Evolutionary conservation across 2,888 invertebrate genomes (phyloP), one percentile per base, ranked within the genome.

Genomic region (Dermolepida albohirtum): DNA sequence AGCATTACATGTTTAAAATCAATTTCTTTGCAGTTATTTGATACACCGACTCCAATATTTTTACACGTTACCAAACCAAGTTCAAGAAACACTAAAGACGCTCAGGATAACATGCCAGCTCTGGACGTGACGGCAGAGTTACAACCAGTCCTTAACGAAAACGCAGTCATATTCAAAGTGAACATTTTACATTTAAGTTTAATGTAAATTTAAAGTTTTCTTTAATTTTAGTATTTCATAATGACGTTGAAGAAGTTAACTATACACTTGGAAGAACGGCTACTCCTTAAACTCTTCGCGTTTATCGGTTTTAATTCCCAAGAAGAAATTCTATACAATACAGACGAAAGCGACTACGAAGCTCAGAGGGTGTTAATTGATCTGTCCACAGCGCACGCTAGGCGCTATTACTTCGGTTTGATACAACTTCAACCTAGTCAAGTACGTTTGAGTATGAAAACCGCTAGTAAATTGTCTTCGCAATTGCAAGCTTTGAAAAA

Each of bases 401-500:
- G 68, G 43, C 68, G 78, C 6, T 80, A 83, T 69, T 83, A 83
- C 70, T 83, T 83, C 71, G 82, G 82, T n/a, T 75, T 81, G 11
- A 78, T 83, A 11, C 81, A 82, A 72, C 71, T 83, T n/a, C 79
- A 79, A 14, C 81, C 82, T 0, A 82, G 82, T 47, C 83, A 94
- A 89, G 90, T 98, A 59, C 90, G 93, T 1, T 85, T 98, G 69
- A 96, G 96, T 79, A 95, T 98, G 80, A 88, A 92, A 72, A 98
- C 98, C 22, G 90, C 95, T 0, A 90, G 89, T 73, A 95, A 96
- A 83, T 85, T 99, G 68, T 88, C 92, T 0, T 82, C 87, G 0
- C 90, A 93, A 76, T 87, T 98, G 71, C 87, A 89, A 70, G 86
- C 87, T 71, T 89, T 97, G 65, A 98, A 98, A 85, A 89, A 92